Evolutionary conservation across 2,888 invertebrate species (phyloP), one percentile per base, ranked within the genome.

Genomic region (Schrankia costaestrigalis): DNA sequence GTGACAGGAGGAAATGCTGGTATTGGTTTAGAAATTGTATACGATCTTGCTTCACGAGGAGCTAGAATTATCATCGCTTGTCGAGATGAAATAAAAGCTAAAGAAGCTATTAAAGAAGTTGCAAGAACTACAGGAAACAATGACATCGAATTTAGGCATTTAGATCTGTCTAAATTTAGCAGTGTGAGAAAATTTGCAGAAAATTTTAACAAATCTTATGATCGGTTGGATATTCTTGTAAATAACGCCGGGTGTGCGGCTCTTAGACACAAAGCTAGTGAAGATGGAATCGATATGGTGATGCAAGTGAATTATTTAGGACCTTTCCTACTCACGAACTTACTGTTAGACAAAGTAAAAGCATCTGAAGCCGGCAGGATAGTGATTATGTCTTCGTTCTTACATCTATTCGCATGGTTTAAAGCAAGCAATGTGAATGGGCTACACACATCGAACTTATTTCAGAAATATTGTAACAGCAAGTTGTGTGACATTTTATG

Each of bases 1-100:
- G 83, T 96, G 4, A 96, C 96, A 0, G 96, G 96, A 3, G 91
- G 94, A 0, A 95, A 95, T 71, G 91, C 93, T 1, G 96, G 96
- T 2, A 94, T 96, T 37, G 96, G 96, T 1, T 91, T 92, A 63
- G 94, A 94, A 78, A 93, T 93, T 0, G 93, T 91, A 0, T 79
- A 82, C 39, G 93, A 92, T 53, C 74, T 96, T 44, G 95, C 95
- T 0, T 85, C 79, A 44, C 80, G 93, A 41, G 92, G 93, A 3
- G 96, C 94, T 0, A 92, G 89, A 63, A 77, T 88, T 14, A 62
- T 84, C 36, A 93, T 97, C 90, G 96, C 95, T 1, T 95, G 95
- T 64, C 87, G 95, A 46, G 90, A 95, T 71, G 81, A 91, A 62
- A 63, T 86, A 3, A 92, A 90, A 77, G 94, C 95, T 56, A 91